These are phyloP conservation scores for Shinisaurus crocodilurus DNA, from an alignment of 2,113 vertebrate genomes.

Conservation along the genomic window DNA sequence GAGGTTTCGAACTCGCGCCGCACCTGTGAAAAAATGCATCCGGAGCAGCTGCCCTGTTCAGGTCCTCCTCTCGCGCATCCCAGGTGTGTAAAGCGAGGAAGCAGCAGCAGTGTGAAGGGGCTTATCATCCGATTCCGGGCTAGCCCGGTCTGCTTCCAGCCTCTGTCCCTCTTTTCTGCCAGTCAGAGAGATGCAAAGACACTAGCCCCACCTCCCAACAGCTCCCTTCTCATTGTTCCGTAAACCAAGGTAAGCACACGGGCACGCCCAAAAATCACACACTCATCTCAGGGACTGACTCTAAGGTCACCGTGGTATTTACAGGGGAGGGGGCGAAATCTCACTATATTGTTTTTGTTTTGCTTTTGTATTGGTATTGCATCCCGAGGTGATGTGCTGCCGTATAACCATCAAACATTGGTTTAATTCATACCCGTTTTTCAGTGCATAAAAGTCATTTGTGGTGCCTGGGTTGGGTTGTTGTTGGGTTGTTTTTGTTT, in stretches of 20 bases:
- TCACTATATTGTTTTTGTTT: too few relatives aligned
- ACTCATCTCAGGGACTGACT: neutral
- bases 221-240: slow-evolving; percentile 26
- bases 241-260: slow-evolving; percentile 3
- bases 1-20: neutral
- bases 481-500: too few relatives aligned
- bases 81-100: neutral
- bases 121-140: neutral
- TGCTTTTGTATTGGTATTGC: too few relatives aligned
- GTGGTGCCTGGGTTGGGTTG: neutral
- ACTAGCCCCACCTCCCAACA: slow-evolving; percentile 1
- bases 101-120: fast-evolving
- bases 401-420: neutral
- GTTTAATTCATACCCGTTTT: neutral
- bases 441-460: neutral
- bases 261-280: slow-evolving; percentile 2
- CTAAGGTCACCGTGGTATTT: neutral
- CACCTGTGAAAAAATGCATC: neutral
- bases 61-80: neutral
- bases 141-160: neutral
- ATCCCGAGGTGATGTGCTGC: neutral
- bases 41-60: fast-evolving
- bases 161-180: neutral
- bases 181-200: neutral
- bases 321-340: neutral